phyloP scores from a whole-genome alignment of 2,888 invertebrate genomes.

The Sarcophaga subvicina region DNA sequence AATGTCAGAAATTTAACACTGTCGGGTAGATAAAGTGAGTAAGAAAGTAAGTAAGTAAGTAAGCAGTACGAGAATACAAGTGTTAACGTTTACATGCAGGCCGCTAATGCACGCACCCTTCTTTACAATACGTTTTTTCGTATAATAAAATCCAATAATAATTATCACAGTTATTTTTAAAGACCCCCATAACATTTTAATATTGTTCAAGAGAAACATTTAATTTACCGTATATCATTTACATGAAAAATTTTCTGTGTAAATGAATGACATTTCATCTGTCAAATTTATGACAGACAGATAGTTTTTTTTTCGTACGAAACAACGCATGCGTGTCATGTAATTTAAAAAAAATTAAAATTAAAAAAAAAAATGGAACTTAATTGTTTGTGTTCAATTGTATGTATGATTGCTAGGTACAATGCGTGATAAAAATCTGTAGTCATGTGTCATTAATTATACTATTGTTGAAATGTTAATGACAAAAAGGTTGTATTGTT shows the following conservation, averaged over 20 bases:
- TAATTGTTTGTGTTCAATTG: too few species aligned
- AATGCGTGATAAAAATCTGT: conserved; percentile 34
- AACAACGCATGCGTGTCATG: conserved; percentile 61
- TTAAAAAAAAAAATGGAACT: conserved; percentile 1
- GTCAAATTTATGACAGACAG: conserved; percentile 59
- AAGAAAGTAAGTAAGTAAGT: too few species aligned
- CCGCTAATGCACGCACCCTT: too few species aligned
- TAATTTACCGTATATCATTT: conserved; percentile 14
- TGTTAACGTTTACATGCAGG: too few species aligned
- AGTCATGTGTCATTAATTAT: conserved; percentile 26
- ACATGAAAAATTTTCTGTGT: not conserved
- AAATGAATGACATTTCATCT: conserved; percentile 59
- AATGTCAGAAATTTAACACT: not conserved
- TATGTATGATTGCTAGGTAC: not conserved
- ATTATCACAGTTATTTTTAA: not conserved
- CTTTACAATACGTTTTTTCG: too few species aligned
- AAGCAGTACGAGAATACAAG: too few species aligned
- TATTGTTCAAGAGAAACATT: conserved; percentile 35
- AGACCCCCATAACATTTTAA: conserved; percentile 32
- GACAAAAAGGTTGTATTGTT: not conserved
- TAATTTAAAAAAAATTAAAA: conserved; percentile 13
- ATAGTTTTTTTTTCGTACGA: not conserved
- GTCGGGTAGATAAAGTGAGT: too few species aligned
- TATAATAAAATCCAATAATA: not conserved
- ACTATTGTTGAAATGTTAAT: conserved; percentile 15